Base-by-base conservation (phyloP, 2,113 vertebrate species). In the Zosterops japonicus region DNA sequence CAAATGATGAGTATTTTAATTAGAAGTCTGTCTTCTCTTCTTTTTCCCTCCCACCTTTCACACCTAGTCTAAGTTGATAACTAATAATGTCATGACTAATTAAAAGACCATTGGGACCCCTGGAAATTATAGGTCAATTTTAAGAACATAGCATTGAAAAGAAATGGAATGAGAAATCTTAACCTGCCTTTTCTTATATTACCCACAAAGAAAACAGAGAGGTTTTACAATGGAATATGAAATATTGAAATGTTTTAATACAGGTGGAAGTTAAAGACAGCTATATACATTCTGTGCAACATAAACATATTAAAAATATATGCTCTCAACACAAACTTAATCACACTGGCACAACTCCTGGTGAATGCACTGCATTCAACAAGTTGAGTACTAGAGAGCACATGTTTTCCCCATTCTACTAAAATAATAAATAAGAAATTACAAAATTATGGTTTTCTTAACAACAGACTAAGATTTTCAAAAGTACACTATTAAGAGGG, bases 361-460 rank as follows among this genome's bases (percentile, higher is more conserved):
- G 11, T 46, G 68, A 90, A 89, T 12, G 64, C 67, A 35, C 49
- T 25, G 49, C 68, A 61, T 70, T 72, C 79, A 60, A 14, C 20
- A 50, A 6, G 16, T 19, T 76, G 39, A 33, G 16, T n/a, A 47
- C n/a, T 24, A 50, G 28, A 59, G 15, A 39, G 14, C 50, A 46
- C 63, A 39, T 0, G 0, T 56, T 47, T 31, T 64, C 70, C 64
- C 72, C 52, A 28, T 55, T 77, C 52, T 52, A 61, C 12, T 74
- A 83, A 90, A 77, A 83, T 9, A 94, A 90, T 84, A 90, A 94
- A 76, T 94, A 71, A 92, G 44, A 87, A 93, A 61, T 56, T 46
- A 90, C 29, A 74, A 46, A 90, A 61, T 52, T 69, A 55, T 6
- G 4, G 50, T 67, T 87, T 93, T 39, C 72, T 56, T 55, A 57